Evolutionary conservation across 2,113 vertebrate genomes (phyloP).

Genomic region (Triplophysa rosa): DNA sequence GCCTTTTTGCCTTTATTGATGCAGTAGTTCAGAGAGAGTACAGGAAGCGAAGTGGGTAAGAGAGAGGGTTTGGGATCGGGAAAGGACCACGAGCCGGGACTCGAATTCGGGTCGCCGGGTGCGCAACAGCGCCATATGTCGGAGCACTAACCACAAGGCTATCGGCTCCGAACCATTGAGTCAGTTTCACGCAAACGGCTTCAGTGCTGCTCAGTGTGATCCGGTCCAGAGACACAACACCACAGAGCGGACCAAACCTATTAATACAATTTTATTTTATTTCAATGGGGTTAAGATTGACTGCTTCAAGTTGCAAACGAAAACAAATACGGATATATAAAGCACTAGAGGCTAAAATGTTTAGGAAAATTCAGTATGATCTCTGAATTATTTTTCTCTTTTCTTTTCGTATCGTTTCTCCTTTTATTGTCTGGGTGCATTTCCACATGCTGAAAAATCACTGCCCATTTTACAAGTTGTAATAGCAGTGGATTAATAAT

Average conservation of each 20-base stretch:
- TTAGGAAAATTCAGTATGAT: neutral
- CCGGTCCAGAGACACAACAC: too few species aligned
- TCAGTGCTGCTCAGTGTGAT: too few species aligned
- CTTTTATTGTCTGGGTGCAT: neutral
- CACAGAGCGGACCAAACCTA: neutral
- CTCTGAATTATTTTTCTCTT: slow-evolving; percentile 1
- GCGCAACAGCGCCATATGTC: too few species aligned
- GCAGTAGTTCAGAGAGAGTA: too few species aligned
- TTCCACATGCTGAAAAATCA: slow-evolving; percentile 12
- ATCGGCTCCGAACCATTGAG: too few species aligned
- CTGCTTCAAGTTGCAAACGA: neutral
- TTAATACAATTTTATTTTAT: neutral
- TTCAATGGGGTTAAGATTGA: neutral
- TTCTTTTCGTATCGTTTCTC: slow-evolving; percentile 30
- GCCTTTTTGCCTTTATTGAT: too few species aligned
- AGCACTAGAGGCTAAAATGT: neutral
- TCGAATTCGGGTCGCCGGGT: too few species aligned
- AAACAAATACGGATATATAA: neutral
- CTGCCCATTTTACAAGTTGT: slow-evolving; percentile 33
- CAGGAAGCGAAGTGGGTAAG: too few species aligned
- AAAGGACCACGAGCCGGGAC: too few species aligned
- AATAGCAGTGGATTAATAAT: slow-evolving; percentile 43
- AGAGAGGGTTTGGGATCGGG: too few species aligned
- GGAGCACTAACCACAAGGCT: too few species aligned
- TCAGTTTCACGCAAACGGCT: too few species aligned